Evolutionary conservation across 2,888 invertebrate genomes (phyloP).

Genomic region (Sesia bembeciformis): DNA sequence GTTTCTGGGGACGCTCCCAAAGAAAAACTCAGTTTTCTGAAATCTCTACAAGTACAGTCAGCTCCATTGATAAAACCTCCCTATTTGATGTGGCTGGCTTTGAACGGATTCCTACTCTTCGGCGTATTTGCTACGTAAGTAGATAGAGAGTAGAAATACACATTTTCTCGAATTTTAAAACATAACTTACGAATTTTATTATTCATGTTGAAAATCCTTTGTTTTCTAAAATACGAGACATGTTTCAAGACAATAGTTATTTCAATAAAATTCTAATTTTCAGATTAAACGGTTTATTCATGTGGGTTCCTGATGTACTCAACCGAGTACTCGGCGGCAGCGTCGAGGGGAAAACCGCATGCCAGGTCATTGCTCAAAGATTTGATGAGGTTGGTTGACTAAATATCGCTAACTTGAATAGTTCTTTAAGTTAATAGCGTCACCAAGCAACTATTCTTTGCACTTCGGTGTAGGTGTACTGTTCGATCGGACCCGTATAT

Average conservation of each 20-base stretch:
- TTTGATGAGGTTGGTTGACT: constrained; percentile 34
- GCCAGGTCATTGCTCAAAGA: constrained; percentile 45
- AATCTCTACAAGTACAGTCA: constrained; percentile 67
- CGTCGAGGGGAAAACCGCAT: constrained; percentile 37
- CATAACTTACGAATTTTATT: not conserved
- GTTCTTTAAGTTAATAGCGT: too few relatives aligned
- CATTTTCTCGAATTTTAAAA: too few relatives aligned
- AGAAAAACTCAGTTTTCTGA: constrained; percentile 30
- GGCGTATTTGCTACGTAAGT: constrained; percentile 79
- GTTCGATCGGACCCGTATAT: too few relatives aligned
- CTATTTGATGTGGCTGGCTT: constrained; percentile 62
- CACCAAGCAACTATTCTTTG: too few relatives aligned
- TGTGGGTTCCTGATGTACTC: constrained; percentile 76
- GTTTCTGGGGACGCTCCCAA: constrained; percentile 19
- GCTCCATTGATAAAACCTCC: constrained; percentile 69
- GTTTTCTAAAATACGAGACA: not conserved
- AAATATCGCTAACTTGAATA: too few relatives aligned
- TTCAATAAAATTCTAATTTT: constrained; percentile 8
- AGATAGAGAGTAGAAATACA: not conserved
- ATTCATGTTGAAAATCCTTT: not conserved
- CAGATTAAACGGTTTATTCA: constrained; percentile 69
- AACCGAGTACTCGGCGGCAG: constrained; percentile 60
- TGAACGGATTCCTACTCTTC: constrained; percentile 75
- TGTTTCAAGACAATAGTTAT: not conserved
- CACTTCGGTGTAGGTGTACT: too few relatives aligned